These are phyloP conservation scores for Athene noctua DNA, from an alignment of 2,113 vertebrate genomes.

Conservation along the genomic window DNA sequence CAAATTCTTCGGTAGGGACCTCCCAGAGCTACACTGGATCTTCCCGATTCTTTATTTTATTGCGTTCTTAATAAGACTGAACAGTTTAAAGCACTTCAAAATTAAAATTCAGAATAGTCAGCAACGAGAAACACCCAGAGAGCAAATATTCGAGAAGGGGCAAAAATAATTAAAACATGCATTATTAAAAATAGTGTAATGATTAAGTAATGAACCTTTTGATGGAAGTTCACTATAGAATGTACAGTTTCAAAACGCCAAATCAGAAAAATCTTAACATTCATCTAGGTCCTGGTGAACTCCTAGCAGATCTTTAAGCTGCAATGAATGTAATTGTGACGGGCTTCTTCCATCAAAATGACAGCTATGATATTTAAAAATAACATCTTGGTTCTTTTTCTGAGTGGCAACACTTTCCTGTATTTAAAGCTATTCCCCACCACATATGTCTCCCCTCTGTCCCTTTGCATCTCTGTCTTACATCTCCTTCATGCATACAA, in stretches of 20 bases:
- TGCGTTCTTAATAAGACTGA: not conserved
- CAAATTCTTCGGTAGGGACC: not conserved
- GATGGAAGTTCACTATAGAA: not conserved
- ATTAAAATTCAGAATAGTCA: not conserved
- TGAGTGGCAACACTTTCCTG: not conserved
- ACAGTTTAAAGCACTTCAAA: not conserved
- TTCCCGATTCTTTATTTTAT: not conserved
- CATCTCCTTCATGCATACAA: not conserved
- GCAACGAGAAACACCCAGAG: not conserved
- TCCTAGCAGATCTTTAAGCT: not conserved
- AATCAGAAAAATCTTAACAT: not conserved
- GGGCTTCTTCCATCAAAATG: not conserved
- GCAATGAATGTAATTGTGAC: not conserved
- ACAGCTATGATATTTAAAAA: not conserved
- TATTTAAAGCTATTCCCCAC: not conserved
- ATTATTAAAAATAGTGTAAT: not conserved
- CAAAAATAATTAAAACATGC: not conserved
- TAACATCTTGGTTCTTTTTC: not conserved
- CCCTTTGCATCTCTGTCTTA: not conserved
- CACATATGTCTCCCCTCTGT: not conserved
- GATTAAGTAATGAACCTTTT: not conserved
- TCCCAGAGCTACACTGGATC: not conserved
- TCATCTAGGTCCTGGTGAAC: not conserved
- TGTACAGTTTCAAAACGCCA: not conserved
- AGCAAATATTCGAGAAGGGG: not conserved